These are phyloP conservation scores for Axinella damicornis DNA, from an alignment of 37 sponge, comb jelly and placozoan species.

Conservation along the genomic window DNA sequence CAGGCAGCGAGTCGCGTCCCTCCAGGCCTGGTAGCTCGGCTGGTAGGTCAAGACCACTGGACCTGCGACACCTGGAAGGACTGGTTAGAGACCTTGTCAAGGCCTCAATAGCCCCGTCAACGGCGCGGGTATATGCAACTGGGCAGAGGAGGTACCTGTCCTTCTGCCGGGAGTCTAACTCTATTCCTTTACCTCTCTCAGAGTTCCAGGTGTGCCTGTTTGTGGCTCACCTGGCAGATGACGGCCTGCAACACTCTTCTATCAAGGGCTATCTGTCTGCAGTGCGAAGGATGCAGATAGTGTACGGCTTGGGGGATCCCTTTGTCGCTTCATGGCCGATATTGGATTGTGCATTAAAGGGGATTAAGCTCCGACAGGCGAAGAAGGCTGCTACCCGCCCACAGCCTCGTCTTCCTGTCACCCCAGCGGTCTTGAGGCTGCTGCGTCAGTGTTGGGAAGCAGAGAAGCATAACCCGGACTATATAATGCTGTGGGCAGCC, in stretches of 20 bases:
- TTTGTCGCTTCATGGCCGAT: neutral
- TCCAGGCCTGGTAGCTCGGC: neutral
- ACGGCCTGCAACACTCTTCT: neutral
- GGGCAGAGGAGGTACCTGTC: neutral
- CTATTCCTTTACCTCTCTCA: neutral
- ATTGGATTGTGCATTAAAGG: conserved; percentile 3
- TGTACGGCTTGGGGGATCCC: conserved; percentile 15
- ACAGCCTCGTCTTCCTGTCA: neutral
- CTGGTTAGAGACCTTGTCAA: conserved; percentile 13
- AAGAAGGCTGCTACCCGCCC: neutral
- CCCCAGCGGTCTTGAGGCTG: neutral
- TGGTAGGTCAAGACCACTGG: neutral
- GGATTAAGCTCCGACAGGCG: conserved; percentile 6
- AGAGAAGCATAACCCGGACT: neutral
- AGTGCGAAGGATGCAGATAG: conserved; percentile 3
- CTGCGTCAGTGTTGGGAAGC: neutral
- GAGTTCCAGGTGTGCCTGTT: neutral
- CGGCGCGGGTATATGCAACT: neutral
- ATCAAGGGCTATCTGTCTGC: conserved; percentile 13
- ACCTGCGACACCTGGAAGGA: neutral
- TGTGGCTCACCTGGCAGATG: neutral
- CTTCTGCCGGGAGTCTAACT: neutral
- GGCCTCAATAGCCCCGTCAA: neutral
- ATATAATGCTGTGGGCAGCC: conserved; percentile 70
- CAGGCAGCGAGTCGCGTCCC: neutral